Conservation (phyloP, 2,888 invertebrate genomes). For the Lycocerus yunnanus region DNA sequence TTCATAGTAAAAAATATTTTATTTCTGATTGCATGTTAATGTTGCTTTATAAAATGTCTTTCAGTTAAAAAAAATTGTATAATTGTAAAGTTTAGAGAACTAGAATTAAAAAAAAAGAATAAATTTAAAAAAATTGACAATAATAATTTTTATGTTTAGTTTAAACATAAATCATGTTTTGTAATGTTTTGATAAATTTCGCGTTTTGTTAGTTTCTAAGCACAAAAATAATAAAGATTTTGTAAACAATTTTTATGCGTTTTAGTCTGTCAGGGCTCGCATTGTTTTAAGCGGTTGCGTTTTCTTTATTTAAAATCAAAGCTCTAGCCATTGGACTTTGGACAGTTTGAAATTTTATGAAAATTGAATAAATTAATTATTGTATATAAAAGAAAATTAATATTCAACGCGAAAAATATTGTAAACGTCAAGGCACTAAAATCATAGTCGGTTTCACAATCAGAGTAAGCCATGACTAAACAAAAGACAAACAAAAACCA, state of each 20-base stretch:
- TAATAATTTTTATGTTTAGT: neutral
- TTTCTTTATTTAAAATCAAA: too few relatives aligned
- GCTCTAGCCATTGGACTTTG: neutral
- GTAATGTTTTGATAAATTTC: neutral
- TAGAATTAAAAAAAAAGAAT: neutral
- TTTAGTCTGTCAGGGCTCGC: too few relatives aligned
- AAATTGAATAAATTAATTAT: neutral
- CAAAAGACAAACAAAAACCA: constrained; percentile 39
- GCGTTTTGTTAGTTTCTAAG: neutral
- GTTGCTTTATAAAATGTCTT: neutral
- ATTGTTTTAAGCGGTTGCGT: too few relatives aligned
- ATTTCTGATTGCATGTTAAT: neutral
- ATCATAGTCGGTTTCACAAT: constrained; percentile 31
- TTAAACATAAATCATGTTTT: neutral
- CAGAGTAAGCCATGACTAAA: constrained; percentile 32
- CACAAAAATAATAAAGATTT: neutral
- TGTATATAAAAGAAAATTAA: constrained; percentile 26
- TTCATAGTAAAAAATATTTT: neutral
- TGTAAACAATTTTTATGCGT: too few relatives aligned
- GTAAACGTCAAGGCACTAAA: constrained; percentile 30
- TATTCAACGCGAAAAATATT: constrained; percentile 29
- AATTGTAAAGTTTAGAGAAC: neutral
- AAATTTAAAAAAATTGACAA: neutral
- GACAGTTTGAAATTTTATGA: neutral
- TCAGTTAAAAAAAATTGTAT: neutral